These are phyloP conservation scores for Luffia ferchaultella DNA, from an alignment of 2,888 invertebrate genomes.

Conservation along the genomic window DNA sequence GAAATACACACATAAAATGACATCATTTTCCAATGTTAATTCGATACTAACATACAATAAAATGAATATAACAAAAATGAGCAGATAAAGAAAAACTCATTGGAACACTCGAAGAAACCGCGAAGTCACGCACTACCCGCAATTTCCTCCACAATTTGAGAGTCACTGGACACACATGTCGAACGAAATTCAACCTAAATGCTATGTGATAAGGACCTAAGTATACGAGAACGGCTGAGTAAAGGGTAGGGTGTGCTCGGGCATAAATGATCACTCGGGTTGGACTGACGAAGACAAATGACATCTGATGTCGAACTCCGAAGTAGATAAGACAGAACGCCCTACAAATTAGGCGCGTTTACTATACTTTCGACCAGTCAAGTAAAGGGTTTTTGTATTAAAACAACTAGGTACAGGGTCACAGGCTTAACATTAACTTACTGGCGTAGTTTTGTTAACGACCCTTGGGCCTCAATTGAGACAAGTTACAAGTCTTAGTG, in stretches of 20 bases:
- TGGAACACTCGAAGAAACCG: conserved; percentile 33
- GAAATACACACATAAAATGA: too few relatives aligned
- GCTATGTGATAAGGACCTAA: background rate
- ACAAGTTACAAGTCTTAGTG: too few relatives aligned
- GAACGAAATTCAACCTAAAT: conserved; percentile 35
- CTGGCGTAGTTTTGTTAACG: too few relatives aligned
- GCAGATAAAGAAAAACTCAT: conserved; percentile 17
- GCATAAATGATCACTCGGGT: conserved; percentile 65
- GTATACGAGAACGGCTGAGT: conserved; percentile 2
- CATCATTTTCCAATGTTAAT: too few relatives aligned
- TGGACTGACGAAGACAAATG: conserved; percentile 67
- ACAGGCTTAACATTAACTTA: conserved; percentile 5
- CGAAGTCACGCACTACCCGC: conserved; percentile 47
- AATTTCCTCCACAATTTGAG: conserved; percentile 41
- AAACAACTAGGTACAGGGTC: conserved; percentile 12
- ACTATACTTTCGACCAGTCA: conserved; percentile 5
- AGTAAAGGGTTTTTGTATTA: conserved; percentile 7
- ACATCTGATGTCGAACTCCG: conserved; percentile 59
- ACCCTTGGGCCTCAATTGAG: too few relatives aligned
- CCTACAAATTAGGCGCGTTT: conserved; percentile 60
- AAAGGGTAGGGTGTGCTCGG: conserved; percentile 66
- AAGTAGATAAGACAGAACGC: conserved; percentile 59
- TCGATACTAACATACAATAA: background rate
- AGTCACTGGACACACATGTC: conserved; percentile 59
- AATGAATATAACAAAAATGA: background rate